Evolutionary conservation across 2,113 vertebrate genomes (phyloP), one percentile per base, ranked within the genome.

Genomic region (Vanacampus margaritifer): DNA sequence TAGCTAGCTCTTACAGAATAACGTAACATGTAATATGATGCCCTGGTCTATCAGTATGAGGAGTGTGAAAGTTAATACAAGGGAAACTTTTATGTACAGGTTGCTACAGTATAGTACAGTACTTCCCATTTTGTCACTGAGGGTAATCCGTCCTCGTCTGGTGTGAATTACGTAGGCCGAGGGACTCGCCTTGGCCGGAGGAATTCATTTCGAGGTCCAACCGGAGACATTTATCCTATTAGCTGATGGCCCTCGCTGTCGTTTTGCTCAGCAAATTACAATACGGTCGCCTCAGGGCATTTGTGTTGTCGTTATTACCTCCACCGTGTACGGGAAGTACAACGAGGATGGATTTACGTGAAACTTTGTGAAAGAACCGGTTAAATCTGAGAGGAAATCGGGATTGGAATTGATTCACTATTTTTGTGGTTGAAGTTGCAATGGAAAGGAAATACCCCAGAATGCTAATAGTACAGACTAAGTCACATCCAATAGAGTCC

Each of bases 181-280:
- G 73, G 71, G 74, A 86, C 36, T 60, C 1, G 35, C 65, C 74
- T 76, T 72, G 76, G 81, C 77, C 72, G 0, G 56, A 83, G 74
- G 82, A 88, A 87, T 87, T 84, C 64, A 84, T 87, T 87, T 82
- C 73, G 41, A 87, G 84, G 85, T 36, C 85, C 58, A 81, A 73
- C 76, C 73, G 6, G 21, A 79, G 80, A 79, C 77, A 79, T 87
- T 88, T 79, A 82, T 82, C 80, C 79, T 69, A 78, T 87, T 87
- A 80, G 81, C 46, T 77, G 85, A 83, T 28, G 74, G 81, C 72
- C 67, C 70, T 71, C 73, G 24, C 41, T 61, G 65, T 79, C 81
- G 68, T 82, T 80, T 41, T 74, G 74, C 73, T 76, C 83, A 76
- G 77, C 75, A 75, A 72, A 73, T 87, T 73, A 78, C 74, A 79